Percentiles rank a stretch among this genome's conserved stretches.
Evolutionary conservation across 2,113 vertebrate species (phyloP).

Genomic region (Tetrax tetrax): DNA sequence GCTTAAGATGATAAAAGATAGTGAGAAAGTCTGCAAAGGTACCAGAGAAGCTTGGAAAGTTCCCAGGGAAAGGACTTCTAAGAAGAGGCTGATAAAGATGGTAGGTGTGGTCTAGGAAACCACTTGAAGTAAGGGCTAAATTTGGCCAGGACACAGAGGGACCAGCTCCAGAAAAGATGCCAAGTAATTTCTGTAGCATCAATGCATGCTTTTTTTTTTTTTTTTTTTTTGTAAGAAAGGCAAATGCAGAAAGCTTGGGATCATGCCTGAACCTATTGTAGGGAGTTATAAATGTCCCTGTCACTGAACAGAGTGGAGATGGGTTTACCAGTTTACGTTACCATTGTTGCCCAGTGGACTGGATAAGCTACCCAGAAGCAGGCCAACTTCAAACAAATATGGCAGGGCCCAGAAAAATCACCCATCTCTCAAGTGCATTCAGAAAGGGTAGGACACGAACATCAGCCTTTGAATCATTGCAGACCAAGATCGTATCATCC

Average conservation of each 20-base stretch:
- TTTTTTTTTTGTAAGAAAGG: neutral
- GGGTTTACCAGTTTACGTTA: neutral
- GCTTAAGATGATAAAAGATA: neutral
- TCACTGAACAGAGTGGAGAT: neutral
- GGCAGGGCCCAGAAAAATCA: neutral
- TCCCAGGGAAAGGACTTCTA: neutral
- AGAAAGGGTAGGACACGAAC: neutral
- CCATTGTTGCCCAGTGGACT: neutral
- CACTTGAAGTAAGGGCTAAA: neutral
- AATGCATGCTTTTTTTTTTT: neutral
- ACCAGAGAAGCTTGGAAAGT: neutral
- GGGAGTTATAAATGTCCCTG: neutral
- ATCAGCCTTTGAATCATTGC: neutral
- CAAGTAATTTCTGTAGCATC: neutral
- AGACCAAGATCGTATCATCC: conserved; percentile 13
- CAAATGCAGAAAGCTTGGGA: neutral
- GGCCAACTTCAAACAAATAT: fast-evolving
- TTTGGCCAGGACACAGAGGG: neutral
- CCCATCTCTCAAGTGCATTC: neutral
- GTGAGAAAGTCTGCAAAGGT: neutral
- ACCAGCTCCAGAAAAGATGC: neutral
- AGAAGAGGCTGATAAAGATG: neutral
- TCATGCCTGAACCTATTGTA: neutral
- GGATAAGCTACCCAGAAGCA: neutral
- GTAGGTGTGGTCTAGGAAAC: neutral